Evolutionary conservation across 92 coral and sea anemone species (phyloP).

Genomic region (Parazoanthus atlanticus): DNA sequence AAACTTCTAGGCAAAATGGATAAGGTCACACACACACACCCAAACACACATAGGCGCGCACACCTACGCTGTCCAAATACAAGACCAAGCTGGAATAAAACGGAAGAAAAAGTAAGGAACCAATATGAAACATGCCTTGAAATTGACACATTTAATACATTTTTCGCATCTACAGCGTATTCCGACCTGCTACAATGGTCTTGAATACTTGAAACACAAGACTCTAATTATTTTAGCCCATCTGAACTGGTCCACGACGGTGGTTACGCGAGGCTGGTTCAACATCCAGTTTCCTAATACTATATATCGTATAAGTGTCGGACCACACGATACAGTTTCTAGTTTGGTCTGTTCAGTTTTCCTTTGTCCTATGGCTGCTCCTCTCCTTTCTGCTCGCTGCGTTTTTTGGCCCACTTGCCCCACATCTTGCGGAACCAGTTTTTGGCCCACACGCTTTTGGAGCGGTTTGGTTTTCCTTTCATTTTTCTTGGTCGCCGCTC

Average conservation of each 20-base stretch:
- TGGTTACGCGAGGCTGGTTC: not conserved
- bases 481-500: not conserved
- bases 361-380: not conserved
- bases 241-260: not conserved
- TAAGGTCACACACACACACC: too few species aligned
- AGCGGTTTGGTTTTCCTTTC: not conserved
- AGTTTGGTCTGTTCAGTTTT: not conserved
- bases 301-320: not conserved
- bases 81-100: not conserved
- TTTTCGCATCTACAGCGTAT: not conserved
- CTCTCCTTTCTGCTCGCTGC: not conserved
- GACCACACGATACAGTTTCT: not conserved
- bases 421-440: not conserved
- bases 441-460: not conserved
- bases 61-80: too few species aligned
- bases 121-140: not conserved
- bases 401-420: not conserved
- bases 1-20: too few species aligned
- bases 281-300: not conserved
- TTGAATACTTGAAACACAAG: not conserved
- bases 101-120: not conserved
- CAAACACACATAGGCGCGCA: too few species aligned
- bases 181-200: not conserved
- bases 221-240: too few species aligned
- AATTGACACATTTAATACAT: not conserved